phyloP scores from a whole-genome alignment of 1,140 invertebrate genomes.

The Solen grandis region DNA sequence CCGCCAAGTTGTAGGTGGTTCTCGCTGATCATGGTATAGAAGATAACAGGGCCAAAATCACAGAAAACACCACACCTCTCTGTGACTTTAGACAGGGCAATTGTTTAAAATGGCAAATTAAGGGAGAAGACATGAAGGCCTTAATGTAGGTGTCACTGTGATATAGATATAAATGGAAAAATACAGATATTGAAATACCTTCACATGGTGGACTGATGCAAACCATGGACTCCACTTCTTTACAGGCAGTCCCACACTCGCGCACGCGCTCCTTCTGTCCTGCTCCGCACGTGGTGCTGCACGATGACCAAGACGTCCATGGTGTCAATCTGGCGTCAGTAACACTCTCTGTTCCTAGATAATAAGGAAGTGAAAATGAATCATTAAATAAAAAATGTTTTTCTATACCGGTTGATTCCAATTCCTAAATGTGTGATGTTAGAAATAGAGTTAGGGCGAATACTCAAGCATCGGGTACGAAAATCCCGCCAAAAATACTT shows the following conservation, averaged over 20 bases:
- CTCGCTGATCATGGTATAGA: no score
- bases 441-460: neutral
- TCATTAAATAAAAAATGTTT: neutral
- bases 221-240: constrained; percentile 55
- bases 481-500: neutral
- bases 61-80: no score
- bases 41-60: no score
- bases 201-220: constrained; percentile 31
- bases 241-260: constrained; percentile 45
- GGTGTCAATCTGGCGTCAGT: neutral
- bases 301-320: constrained; percentile 41
- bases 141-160: no score
- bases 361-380: neutral
- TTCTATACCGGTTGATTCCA: no score
- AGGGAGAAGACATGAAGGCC: no score
- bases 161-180: no score
- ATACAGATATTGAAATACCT: no score
- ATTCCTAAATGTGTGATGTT: neutral
- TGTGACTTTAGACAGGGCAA: no score
- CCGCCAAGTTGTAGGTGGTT: no score
- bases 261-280: constrained; percentile 55
- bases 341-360: constrained; percentile 11
- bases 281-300: constrained; percentile 36
- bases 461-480: neutral
- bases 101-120: no score